Base-by-base conservation (phyloP, 2,888 invertebrate genomes). In the Desoria tigrina region DNA sequence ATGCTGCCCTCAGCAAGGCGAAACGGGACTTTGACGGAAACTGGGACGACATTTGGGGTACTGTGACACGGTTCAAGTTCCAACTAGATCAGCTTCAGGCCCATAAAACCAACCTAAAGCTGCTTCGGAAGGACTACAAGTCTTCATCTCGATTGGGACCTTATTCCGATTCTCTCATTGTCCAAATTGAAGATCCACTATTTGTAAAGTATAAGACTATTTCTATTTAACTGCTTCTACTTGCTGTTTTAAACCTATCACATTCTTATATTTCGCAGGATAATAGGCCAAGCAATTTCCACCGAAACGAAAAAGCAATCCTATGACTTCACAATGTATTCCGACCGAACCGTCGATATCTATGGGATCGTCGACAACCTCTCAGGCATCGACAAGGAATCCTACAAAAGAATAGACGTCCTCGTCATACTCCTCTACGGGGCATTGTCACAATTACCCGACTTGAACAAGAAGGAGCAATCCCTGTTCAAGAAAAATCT, bases 331-430 rank as follows among this genome's bases (percentile, higher is more conserved):
- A 63, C 63, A 3, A 57, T 69, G 18, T 63, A 53, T 28, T 56
- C 65, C 11, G 65, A 65, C 27, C 54, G 68, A 4, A 65, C 68
- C 1, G 60, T 62, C 26, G 68, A 69, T 18, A 69, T 69, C 21
- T 21, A 60, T 9, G 39, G 55, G 0, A 63, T 57, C 39, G 23
- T 69, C 21, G 62, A 69, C 26, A 63, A 65, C 37, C 18, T 69
- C 39, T 56, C 62, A 18, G 7, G n/a, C 11, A 45, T 65, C 0
- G 65, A 62, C 26, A 55, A 27, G 18, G 11, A 24, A 2, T 23
- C 18, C 23, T 53, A 32, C 23, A 63, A 56, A 32, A 26, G 57
- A 14, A 55, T 65, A 2, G 55, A 57, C 7, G 4, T 53, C 21
- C 49, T 69, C 1, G 18, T 60, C 9, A 57, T n/a, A 24, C 32